Evolutionary conservation across 2,888 invertebrate species (phyloP), one percentile per base, ranked within the genome.

Genomic region (Philereme vetulata): DNA sequence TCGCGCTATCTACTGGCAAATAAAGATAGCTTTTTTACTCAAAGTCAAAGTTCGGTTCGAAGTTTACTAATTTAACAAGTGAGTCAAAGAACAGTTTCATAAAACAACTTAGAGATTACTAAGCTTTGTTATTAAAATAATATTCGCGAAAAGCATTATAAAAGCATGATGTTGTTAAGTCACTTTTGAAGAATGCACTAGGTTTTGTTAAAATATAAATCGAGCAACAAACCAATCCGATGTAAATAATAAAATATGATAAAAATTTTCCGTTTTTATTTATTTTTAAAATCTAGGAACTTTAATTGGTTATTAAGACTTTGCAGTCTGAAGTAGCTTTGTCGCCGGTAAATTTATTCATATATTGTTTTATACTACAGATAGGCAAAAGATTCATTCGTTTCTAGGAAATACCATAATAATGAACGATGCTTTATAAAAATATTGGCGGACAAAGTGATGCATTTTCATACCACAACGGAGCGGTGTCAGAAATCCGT

Each of bases 11-110:
- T 71, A 67, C 66, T 71, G 21, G 64, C 58, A 64, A 71, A 75
- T 72, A 72, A 72, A 75, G 40, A 60, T 61, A 63, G 56, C 68
- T 70, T 75, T 21, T 56, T 48, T 36, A 69, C 68, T 67, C 67
- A 66, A 67, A 69, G 40, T 67, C 62, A 65, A 76, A 72, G 68
- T 72, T 77, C 57, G 57, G 59, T 70, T 66, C 56, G 49, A 74
- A 74, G 73, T 76, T 74, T 70, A 72, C 70, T 74, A 68, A 76
- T 74, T 77, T 74, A 62, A 71, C 67, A 65, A 74, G 69, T 58
- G 65, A 70, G 69, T 60, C 56, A 66, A 61, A 60, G 64, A 70
- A 70, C 68, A 68, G 48, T 55, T 72, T 61, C 36, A 68, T 75
- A 72, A 72, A 73, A 71, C 72, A 78, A 74, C 64, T 58, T 56